These are phyloP conservation scores for Sinhomidia bicolor DNA, from an alignment of 2,888 invertebrate genomes.

Conservation along the genomic window DNA sequence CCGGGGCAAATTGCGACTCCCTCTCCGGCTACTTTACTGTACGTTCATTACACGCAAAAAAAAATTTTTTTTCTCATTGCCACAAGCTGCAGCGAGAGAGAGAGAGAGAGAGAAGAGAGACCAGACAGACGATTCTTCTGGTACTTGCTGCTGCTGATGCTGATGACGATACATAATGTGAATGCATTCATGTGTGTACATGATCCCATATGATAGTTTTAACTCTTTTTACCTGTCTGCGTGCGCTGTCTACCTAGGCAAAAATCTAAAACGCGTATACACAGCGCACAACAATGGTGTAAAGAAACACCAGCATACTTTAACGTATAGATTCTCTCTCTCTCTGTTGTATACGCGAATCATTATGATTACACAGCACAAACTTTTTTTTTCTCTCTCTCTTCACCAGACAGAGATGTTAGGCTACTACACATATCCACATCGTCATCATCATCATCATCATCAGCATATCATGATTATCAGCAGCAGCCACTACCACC, in stretches of 20 bases:
- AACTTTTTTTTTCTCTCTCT: background rate
- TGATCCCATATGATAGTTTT: conserved; percentile 57
- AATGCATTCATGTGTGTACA: conserved; percentile 70
- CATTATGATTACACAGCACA: conserved; percentile 43
- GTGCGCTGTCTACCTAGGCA: conserved; percentile 39
- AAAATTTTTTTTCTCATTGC: background rate
- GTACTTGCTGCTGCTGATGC: background rate
- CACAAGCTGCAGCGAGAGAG: background rate
- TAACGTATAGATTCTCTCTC: background rate
- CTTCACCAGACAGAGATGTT: conserved; percentile 31
- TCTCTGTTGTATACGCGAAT: conserved; percentile 3
- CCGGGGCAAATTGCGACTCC: background rate
- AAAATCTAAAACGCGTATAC: background rate
- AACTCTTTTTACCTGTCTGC: conserved; percentile 57
- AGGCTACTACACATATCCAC: background rate
- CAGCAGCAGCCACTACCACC: background rate
- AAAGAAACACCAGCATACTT: background rate
- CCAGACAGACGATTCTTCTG: conserved; percentile 30
- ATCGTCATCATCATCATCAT: conserved; percentile 14
- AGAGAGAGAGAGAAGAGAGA: background rate
- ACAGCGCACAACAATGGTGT: background rate
- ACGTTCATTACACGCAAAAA: background rate
- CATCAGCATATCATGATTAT: background rate
- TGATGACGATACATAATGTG: conserved; percentile 69
- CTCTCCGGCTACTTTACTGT: background rate